These are phyloP conservation scores for Valencia hispanica DNA, from an alignment of 2,797 vertebrate genomes.

Conservation along the genomic window DNA sequence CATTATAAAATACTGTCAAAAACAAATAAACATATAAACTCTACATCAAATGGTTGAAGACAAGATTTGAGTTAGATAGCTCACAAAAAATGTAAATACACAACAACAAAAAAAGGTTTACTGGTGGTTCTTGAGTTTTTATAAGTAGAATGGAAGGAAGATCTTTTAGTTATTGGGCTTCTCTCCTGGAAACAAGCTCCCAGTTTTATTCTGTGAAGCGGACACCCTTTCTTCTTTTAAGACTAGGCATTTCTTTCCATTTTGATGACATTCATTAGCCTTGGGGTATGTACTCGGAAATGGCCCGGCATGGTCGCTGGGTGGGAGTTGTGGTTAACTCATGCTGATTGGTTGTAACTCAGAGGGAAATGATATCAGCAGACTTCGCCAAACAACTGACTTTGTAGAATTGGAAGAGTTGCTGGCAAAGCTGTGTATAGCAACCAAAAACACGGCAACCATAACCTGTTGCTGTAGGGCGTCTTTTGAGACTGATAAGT, in stretches of 20 bases:
- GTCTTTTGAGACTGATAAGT: too few relatives aligned
- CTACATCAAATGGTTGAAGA: neutral
- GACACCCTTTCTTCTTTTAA: neutral
- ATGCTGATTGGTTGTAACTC: too few relatives aligned
- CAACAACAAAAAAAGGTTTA: neutral
- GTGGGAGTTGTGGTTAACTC: too few relatives aligned
- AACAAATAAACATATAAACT: neutral
- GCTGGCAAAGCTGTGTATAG: too few relatives aligned
- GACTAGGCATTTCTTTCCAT: neutral
- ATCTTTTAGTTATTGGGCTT: neutral
- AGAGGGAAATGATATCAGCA: too few relatives aligned
- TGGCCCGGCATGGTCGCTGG: too few relatives aligned
- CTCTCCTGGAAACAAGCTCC: neutral
- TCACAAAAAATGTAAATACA: neutral
- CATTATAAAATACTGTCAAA: neutral
- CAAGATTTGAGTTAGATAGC: neutral
- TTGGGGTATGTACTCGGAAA: too few relatives aligned
- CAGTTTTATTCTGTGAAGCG: neutral
- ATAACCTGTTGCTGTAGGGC: too few relatives aligned
- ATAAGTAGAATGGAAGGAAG: neutral
- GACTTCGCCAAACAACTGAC: too few relatives aligned
- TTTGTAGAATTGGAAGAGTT: too few relatives aligned
- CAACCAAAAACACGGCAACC: too few relatives aligned
- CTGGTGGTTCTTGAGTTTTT: neutral
- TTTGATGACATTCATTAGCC: neutral